Evolutionary conservation across 2,797 vertebrate species (phyloP).

Genomic region (Betta splendens): DNA sequence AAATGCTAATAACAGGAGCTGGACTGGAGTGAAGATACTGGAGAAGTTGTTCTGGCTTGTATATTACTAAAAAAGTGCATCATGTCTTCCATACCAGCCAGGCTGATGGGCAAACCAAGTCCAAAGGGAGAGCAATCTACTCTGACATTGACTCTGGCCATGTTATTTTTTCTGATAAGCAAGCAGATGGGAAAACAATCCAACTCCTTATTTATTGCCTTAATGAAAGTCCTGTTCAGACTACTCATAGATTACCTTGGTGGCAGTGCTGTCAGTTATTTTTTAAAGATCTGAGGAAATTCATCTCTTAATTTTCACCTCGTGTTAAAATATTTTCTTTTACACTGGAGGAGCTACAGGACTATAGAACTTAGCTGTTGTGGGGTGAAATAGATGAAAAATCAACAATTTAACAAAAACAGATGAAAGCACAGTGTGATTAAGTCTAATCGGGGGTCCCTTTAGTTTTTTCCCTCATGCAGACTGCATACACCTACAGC

Average conservation of each 20-base stretch:
- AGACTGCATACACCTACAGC: background rate
- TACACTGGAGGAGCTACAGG: background rate
- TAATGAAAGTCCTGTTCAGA: conserved; percentile 72
- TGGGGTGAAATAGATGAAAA: too few species aligned
- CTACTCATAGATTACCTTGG: conserved; percentile 70
- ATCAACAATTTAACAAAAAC: background rate
- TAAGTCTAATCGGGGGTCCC: background rate
- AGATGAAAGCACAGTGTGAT: background rate
- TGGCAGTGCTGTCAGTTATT: conserved; percentile 70
- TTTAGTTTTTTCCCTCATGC: conserved; percentile 4
- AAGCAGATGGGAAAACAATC: conserved; percentile 76
- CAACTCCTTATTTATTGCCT: conserved; percentile 64
- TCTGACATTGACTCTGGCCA: conserved; percentile 71
- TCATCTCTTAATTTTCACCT: background rate
- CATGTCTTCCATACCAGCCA: conserved; percentile 73
- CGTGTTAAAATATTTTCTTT: background rate
- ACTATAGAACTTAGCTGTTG: background rate
- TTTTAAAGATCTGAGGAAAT: conserved; percentile 70
- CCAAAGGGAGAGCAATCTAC: conserved; percentile 73
- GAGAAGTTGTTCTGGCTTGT: conserved; percentile 25
- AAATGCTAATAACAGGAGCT: conserved; percentile 22
- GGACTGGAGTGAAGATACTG: conserved; percentile 24
- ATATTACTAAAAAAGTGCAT: conserved; percentile 14
- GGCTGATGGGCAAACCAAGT: conserved; percentile 64
- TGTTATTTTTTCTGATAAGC: conserved; percentile 76